Base-by-base conservation (phyloP, 2,888 invertebrate genomes). In the Lingula anatina region DNA sequence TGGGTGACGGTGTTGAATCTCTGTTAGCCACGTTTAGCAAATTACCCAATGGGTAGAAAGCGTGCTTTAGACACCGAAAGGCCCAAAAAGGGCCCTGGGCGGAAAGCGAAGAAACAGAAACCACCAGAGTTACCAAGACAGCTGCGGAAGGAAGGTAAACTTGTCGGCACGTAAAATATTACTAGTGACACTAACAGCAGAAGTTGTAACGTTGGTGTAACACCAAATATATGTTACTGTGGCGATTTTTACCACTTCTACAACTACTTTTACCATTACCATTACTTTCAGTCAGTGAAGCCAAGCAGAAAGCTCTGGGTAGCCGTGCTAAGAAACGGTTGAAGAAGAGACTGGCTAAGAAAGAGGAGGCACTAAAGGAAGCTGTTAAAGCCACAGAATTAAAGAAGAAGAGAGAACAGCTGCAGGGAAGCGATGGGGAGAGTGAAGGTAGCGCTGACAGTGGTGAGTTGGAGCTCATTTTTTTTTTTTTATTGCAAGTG, bases 51-150 rank as follows among this genome's bases (percentile, higher is more conserved):
- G 72, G 72, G 72, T 18, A 56, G 70, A 37, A 71, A 68, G 54
- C 54, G 67, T 50, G 64, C 69, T 50, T 56, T 59, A 2, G n/a
- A n/a, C n/a, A 50, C 56, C 2, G 61, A 68, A 25, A 46, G 50
- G 7, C 53, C 54, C 5, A 88, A 88, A 70, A 87, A 85, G 65
- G 92, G 92, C 0, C 90, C 89, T 7, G 93, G 92, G 0, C 84
- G 86, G 57, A 94, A 93, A 77, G 81, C 90, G 0, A 87, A 85
- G 61, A 94, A 93, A 70, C 94, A 94, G 70, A 84, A 84, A 39
- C 86, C 88, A 62, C 93, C 94, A 1, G 80, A 81, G 43, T 84
- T 78, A 40, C 82, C 83, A 50, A 83, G 83, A 67, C 80, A 81
- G 37, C 44, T 44, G 12, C 9, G 26, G 20, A 18, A 28, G n/a